Evolutionary conservation across 2,113 vertebrate genomes (phyloP).

Genomic region (Halcyon malimbica): DNA sequence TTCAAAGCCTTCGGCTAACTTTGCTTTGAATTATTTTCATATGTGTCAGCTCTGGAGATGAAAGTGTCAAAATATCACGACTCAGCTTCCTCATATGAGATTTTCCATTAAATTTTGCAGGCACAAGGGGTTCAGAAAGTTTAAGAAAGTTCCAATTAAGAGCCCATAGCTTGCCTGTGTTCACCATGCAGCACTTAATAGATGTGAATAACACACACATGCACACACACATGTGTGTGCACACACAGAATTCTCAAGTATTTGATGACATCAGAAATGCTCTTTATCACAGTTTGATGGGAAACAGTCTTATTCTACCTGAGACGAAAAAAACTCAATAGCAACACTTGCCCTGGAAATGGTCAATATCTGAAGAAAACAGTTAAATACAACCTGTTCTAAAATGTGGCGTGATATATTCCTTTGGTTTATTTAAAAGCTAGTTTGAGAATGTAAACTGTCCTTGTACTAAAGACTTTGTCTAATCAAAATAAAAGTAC

Average conservation of each 20-base stretch:
- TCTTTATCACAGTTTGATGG: background rate
- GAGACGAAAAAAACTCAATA: background rate
- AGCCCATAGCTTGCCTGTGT: background rate
- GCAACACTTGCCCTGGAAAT: background rate
- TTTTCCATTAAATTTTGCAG: slow-evolving; percentile 26
- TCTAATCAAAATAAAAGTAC: background rate
- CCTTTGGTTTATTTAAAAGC: background rate
- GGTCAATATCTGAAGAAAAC: background rate
- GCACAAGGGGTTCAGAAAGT: background rate
- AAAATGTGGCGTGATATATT: background rate
- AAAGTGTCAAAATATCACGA: slow-evolving; percentile 16
- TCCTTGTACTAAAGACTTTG: background rate
- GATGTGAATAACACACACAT: background rate
- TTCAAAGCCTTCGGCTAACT: slow-evolving; percentile 7
- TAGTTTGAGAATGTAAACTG: background rate
- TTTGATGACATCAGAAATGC: background rate
- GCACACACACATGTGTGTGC: too few relatives aligned
- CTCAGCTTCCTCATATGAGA: slow-evolving; percentile 10
- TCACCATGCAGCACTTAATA: background rate
- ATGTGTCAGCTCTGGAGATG: background rate
- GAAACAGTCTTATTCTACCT: background rate
- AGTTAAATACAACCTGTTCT: background rate
- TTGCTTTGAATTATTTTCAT: slow-evolving; percentile 6
- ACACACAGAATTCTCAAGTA: background rate
- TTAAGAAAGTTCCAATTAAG: background rate